Evolutionary conservation across 2,888 invertebrate species (phyloP), one percentile per base, ranked within the genome.

Genomic region (Strigamia crassipes): DNA sequence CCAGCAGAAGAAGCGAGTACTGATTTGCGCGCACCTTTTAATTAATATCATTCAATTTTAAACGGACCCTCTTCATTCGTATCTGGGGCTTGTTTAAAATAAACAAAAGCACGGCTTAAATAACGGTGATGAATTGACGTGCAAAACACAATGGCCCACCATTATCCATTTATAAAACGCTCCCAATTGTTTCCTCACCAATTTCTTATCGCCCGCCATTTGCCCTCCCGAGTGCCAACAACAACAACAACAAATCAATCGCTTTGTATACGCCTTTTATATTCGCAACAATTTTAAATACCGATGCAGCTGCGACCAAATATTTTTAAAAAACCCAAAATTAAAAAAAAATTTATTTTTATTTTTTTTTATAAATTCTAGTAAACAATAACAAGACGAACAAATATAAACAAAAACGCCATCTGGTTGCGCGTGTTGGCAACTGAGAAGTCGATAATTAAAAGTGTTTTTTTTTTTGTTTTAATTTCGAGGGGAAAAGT

Each of bases 21-120:
- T 61, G 61, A 61, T 61, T 61, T 61, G 61, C 21, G 61, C 61
- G 61, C 61, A 61, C 21, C 34, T 81, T 81, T 81, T 81, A 81
- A 81, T 81, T 81, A 81, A 81, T 81, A 81, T 73, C 81, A 81
- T 81, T 81, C 81, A 81, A 81, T 81, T 81, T 81, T 81, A 81
- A 81, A 61, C 61, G 61, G 61, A 21, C 61, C 23, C n/a, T n/a
- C 46, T 46, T 46, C 46, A 46, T 61, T 61, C 61, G 23, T 61
- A 61, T 61, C 61, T 56, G n/a, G 21, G 21, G 23, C 6, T 6
- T 13, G 21, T 61, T 61, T 4, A 61, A 21, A 61, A 61, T 61
- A 61, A 61, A 61, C 61, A 61, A 61, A 56, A 61, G 61, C 61
- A 13, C 61, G 21, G 23, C 61, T 61, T 61, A 61, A 61, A 66